Evolutionary conservation across 1,140 invertebrate species (phyloP).

Genomic region (Rhyzopertha dominica): DNA sequence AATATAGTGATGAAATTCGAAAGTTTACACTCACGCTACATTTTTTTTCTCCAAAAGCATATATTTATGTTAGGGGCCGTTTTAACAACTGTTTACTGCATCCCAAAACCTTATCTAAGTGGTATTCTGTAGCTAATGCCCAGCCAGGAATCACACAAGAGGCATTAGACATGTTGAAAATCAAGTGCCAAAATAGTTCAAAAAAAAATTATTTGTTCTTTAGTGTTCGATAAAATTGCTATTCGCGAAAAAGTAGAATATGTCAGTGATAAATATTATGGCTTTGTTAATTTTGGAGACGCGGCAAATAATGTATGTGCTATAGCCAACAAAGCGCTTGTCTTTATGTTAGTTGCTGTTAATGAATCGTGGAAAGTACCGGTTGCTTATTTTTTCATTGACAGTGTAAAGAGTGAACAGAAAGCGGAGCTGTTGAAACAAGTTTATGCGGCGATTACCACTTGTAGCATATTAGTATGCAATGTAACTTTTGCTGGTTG

Average conservation of each 20-base stretch:
- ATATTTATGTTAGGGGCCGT: too few species aligned
- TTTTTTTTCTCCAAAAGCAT: too few species aligned
- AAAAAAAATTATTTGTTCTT: conserved; percentile 3
- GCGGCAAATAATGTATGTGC: conserved; percentile 13
- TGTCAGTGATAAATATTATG: conserved; percentile 20
- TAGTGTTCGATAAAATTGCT: conserved; percentile 30
- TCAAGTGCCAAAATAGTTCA: neutral
- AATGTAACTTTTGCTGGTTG: conserved; percentile 16
- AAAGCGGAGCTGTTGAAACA: conserved; percentile 4
- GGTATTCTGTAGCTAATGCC: too few species aligned
- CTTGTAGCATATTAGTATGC: conserved; percentile 1
- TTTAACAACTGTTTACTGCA: too few species aligned
- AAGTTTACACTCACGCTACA: too few species aligned
- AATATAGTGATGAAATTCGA: too few species aligned
- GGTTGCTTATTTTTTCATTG: conserved; percentile 10
- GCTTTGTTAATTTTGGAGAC: conserved; percentile 22
- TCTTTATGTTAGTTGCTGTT: conserved; percentile 7
- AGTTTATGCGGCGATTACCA: conserved; percentile 6
- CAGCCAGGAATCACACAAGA: conserved; percentile 35
- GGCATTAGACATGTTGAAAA: conserved; percentile 21
- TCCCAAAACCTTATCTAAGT: too few species aligned
- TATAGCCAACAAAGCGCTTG: conserved; percentile 32
- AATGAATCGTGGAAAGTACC: conserved; percentile 18
- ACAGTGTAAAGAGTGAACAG: conserved; percentile 5
- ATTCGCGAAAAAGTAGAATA: conserved; percentile 28